Evolutionary conservation across 2,888 invertebrate species (phyloP).

Genomic region (Monochamus alternatus): DNA sequence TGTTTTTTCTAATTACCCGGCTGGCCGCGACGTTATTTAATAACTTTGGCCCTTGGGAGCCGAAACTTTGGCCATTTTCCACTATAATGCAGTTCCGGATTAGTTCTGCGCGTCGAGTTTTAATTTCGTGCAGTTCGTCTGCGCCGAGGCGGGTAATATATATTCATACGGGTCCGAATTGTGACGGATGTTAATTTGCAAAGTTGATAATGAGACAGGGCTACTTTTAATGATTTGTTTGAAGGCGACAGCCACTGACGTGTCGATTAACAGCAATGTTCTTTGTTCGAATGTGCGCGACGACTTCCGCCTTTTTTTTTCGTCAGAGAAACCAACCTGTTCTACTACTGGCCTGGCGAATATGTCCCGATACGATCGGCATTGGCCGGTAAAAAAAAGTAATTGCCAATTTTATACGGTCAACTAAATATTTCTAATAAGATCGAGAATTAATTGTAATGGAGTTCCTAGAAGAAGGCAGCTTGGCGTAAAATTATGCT

Average conservation of each 20-base stretch:
- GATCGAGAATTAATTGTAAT: no score
- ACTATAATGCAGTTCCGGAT: slow-evolving; percentile 46
- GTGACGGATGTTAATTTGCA: background rate
- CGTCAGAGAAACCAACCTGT: background rate
- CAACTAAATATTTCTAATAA: no score
- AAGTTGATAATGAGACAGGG: background rate
- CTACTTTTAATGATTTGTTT: background rate
- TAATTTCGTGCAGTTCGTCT: slow-evolving; percentile 25
- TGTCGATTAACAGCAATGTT: background rate
- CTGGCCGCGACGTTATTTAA: slow-evolving; percentile 43
- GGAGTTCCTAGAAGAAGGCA: no score
- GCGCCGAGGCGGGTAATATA: background rate
- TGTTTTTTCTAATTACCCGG: slow-evolving; percentile 35
- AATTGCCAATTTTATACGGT: no score
- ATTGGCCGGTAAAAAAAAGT: background rate
- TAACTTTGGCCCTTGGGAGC: slow-evolving; percentile 44
- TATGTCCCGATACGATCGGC: background rate
- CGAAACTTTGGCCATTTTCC: slow-evolving; percentile 44
- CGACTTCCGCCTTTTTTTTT: background rate
- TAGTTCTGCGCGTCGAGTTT: slow-evolving; percentile 39
- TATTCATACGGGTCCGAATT: background rate
- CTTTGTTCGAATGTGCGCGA: background rate
- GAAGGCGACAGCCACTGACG: background rate
- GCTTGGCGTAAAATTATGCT: no score
- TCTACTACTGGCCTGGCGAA: background rate